Evolutionary conservation across 92 coral and sea anemone species (phyloP), one percentile per base, ranked within the genome.

Genomic region (Phenganax stokvisi): DNA sequence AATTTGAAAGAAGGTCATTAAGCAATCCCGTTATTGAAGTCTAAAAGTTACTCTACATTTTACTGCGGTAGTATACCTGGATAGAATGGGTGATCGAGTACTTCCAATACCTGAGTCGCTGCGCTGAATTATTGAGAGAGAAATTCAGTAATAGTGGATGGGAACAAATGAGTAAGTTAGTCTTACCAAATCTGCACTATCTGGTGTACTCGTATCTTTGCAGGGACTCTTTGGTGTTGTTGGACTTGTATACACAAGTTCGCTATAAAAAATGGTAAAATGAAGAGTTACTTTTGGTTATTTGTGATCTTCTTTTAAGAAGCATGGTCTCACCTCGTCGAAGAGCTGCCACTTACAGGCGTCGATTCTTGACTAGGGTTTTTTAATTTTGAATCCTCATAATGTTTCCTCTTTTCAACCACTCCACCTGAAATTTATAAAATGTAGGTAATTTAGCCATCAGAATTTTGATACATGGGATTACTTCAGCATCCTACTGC

Each of bases 291-390:
- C 25, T 15, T 13, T 5, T 15, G 11, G 16, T 56, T 56, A 56
- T 56, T 56, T 56, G 60, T 15, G 16, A 10, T 56, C 12, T 10
- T 56, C 12, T 10, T 56, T 72, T 51, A 1, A n/a, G 27, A 1
- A 3, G 25, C 74, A 69, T 7, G 13, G 17, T 10, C 9, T 10
- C 54, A 73, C 77, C 77, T 56, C 7, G 77, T 56, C 3, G 73
- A 68, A 30, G 80, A 54, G 9, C 9, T 12, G 0, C 51, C 60
- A 11, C 80, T 75, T 9, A 12, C 67, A 56, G 81, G 81, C 2
- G 81, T 76, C 3, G 81, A 30, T 51, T 76, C 81, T 44, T 76
- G 81, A 69, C 81, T 76, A 0, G 81, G 81, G 54, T 9, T 25
- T 52, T 76, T 76, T 76, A 53, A 29, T 4, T 10, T 57, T 37